These are phyloP conservation scores for Oreochromis aureus DNA, from an alignment of 2,113 vertebrate genomes.

Conservation along the genomic window DNA sequence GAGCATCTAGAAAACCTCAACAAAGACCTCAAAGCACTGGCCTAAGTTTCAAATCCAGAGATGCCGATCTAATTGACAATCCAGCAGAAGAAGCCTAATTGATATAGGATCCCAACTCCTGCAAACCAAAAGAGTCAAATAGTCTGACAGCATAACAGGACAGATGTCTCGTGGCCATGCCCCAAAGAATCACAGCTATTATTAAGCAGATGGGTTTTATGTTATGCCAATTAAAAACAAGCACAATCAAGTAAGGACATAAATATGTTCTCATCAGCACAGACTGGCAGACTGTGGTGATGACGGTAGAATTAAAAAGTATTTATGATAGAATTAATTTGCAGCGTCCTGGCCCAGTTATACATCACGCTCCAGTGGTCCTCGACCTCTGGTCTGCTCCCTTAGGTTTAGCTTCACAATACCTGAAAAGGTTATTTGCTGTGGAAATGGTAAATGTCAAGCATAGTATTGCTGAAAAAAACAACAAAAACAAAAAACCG, in stretches of 20 bases:
- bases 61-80: background rate
- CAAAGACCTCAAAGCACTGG: background rate
- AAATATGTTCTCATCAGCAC: background rate
- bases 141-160: background rate
- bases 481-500: background rate
- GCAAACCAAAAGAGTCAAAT: background rate
- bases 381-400: constrained; percentile 3
- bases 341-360: background rate
- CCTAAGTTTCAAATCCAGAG: background rate
- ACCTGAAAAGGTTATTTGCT: constrained; percentile 23
- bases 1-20: background rate
- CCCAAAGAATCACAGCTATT: background rate
- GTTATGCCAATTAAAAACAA: background rate
- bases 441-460: constrained; percentile 13
- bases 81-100: background rate
- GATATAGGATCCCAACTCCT: background rate
- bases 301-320: background rate
- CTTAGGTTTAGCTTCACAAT: constrained; percentile 4
- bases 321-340: constrained; percentile 23
- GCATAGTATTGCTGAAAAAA: background rate
- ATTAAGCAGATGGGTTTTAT: background rate
- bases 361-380: constrained; percentile 16
- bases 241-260: background rate
- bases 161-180: background rate
- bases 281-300: background rate